Evolutionary conservation across 2,113 vertebrate species (phyloP), one percentile per base, ranked within the genome.

Genomic region (Triplophysa tibetana): DNA sequence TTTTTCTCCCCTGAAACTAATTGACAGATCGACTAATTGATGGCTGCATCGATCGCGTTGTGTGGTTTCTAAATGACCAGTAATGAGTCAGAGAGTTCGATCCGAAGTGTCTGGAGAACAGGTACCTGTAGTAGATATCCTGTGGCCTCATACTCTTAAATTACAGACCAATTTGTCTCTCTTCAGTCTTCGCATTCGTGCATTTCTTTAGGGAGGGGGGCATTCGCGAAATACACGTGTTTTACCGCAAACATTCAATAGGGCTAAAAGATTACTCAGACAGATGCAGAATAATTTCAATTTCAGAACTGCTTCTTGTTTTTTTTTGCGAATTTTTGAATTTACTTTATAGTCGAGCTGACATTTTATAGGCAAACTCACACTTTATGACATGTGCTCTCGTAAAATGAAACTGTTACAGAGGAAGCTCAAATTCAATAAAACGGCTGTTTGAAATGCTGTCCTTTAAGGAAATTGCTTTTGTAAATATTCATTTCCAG

Each of bases 21-120:
- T 77, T 86, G 82, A 83, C 45, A 73, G 43, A 81, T 79, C 69
- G 81, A 81, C 75, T 84, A 83, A 87, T 81, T 85, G 86, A 85
- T 69, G 75, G 77, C 26, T 61, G 52, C 77, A 86, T 81, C 64
- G 77, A 88, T 86, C 79, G 64, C n/a, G 48, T 65, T 81, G 63
- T 79, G 4, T 78, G 72, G 77, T 70, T 23, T 54, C 76, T 84
- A 88, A 87, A 79, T 52, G 61, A 17, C n/a, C 68, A 60, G 70
- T 86, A 78, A 84, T 81, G 79, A 83, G 73, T 24, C 58, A 69
- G 74, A 79, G 41, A 63, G 77, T 16, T 64, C 24, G n/a, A 52
- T 33, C 54, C 41, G 21, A 5, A 52, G 65, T 11, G 33, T 78
- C 69, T 70, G 21, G 23, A 79, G 79, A 70, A 62, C 23, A 50